Base-by-base conservation (phyloP, 2,113 vertebrate genomes). In the Prietella phreatophila region DNA sequence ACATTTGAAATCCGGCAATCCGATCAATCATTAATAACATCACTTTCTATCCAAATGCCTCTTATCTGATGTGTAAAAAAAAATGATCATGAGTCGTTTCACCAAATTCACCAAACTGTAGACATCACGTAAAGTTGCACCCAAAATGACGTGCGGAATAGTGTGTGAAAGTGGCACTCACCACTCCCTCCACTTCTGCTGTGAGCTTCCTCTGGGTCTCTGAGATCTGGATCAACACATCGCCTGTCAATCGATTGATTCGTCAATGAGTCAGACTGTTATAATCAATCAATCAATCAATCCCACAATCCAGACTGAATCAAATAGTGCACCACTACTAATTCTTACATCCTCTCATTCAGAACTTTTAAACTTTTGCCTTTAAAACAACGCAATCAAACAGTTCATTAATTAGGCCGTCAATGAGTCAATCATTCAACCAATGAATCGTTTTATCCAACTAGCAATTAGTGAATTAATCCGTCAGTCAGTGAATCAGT, bases 191-290 rank as follows among this genome's bases (percentile, higher is more conserved):
- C 92, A 98, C 94, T 92, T 99, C 97, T 33, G 96, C 96, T 63
- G 96, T 98, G 88, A 99, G 92, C 90, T 96, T 96, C 83, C 96
- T 95, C 92, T 99, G 98, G 0, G 93, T 97, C 85, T 99, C 95
- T 0, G 97, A 97, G 92, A 99, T 98, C 95, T 99, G 97, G 89
- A 99, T 93, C 91, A 99, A 92, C 87, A 99, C 96, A 83, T 99
- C 97, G 61, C 98, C 98, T 99, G 92, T 89, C 50, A 53, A 78
- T 42, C 8, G 36, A 75, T 22, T 6, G 30, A 81, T 36, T 58
- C 30, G 42, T 42, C 65, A 71, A 36, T 9, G 22, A 71, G 27
- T 69, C 39, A 71, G 8, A 1, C 11, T 27, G 36, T 13, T 6
- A 39, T 3, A 39, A 22, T 88, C 13, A 42, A 80, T 86, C 76